Evolutionary conservation across 2,888 invertebrate species (phyloP).

Genomic region (Caenorhabditis doughertyi): DNA sequence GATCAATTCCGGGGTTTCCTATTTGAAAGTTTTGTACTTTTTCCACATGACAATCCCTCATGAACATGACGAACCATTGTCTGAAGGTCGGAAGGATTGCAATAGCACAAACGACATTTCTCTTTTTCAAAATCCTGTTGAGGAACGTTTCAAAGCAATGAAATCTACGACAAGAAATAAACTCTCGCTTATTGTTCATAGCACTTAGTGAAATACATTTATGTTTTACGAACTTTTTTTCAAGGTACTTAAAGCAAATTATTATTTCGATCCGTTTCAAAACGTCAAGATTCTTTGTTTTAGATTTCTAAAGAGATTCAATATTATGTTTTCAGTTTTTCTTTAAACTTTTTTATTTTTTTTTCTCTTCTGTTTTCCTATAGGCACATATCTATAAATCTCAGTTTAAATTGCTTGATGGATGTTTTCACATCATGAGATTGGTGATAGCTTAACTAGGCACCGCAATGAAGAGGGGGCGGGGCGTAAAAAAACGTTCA

Average conservation of each 20-base stretch:
- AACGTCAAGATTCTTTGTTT: too few species aligned
- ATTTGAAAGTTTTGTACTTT: too few species aligned
- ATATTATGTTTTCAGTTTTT: not conserved
- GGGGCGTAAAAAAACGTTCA: too few species aligned
- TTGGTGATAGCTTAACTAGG: constrained; percentile 36
- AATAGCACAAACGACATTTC: not conserved
- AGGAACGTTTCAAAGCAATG: constrained; percentile 3
- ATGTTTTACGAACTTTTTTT: not conserved
- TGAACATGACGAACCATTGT: constrained; percentile 47
- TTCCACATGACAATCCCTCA: too few species aligned
- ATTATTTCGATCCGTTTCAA: not conserved
- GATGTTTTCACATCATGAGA: constrained; percentile 26
- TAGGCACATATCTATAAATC: constrained; percentile 29
- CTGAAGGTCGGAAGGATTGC: constrained; percentile 50
- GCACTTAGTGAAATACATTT: constrained; percentile 12
- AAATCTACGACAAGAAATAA: not conserved
- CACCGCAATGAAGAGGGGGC: too few species aligned
- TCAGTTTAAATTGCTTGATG: constrained; percentile 37
- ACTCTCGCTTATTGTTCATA: constrained; percentile 14
- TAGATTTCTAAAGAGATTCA: too few species aligned
- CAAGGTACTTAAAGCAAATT: not conserved
- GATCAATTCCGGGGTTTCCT: too few species aligned
- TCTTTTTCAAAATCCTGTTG: constrained; percentile 32
- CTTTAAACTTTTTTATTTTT: not conserved
- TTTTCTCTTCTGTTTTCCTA: constrained; percentile 2